Conservation (phyloP, 1,140 invertebrate genomes). For the Hyphantria cunea region DNA sequence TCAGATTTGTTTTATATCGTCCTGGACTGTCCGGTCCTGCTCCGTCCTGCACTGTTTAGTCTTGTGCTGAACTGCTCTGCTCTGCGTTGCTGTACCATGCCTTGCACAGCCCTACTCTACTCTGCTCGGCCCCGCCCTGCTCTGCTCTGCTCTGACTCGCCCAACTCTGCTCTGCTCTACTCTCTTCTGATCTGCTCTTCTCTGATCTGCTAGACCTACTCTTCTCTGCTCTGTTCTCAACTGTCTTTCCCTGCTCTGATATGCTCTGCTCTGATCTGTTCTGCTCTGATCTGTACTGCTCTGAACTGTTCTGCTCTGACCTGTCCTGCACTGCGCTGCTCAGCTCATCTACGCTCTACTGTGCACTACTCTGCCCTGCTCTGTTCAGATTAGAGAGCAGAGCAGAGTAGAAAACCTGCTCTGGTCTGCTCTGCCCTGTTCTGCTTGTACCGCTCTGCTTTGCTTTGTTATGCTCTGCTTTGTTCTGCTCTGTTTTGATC, state of each 20-base stretch:
- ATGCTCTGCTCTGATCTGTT: too few relatives aligned
- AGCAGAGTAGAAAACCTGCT: not conserved
- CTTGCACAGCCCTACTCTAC: slow-evolving; percentile 21
- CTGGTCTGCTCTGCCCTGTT: slow-evolving; percentile 8
- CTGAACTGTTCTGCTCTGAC: slow-evolving; percentile 5
- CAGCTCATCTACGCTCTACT: slow-evolving; percentile 1
- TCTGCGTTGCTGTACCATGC: too few relatives aligned
- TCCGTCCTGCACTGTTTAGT: slow-evolving; percentile 5
- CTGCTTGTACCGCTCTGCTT: slow-evolving; percentile 7
- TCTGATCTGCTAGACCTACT: slow-evolving; percentile 7
- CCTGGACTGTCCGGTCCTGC: not conserved
- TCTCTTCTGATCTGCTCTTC: too few relatives aligned
- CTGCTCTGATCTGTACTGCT: slow-evolving; percentile 7
- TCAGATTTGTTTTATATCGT: slow-evolving; percentile 32
- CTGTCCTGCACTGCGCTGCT: slow-evolving; percentile 6
- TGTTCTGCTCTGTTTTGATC: slow-evolving; percentile 7
- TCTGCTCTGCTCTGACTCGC: too few relatives aligned
- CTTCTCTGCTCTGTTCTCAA: slow-evolving; percentile 3
- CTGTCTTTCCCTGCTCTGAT: too few relatives aligned
- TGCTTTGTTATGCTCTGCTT: not conserved
- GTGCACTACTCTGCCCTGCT: not conserved
- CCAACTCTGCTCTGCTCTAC: too few relatives aligned
- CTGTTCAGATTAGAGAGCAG: not conserved
- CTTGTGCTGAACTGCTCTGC: not conserved
- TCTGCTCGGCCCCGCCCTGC: slow-evolving; percentile 6